Percentiles rank a stretch among this genome's conserved stretches.
phyloP scores from a whole-genome alignment of 2,113 vertebrate species.

The Cavia aperea region DNA sequence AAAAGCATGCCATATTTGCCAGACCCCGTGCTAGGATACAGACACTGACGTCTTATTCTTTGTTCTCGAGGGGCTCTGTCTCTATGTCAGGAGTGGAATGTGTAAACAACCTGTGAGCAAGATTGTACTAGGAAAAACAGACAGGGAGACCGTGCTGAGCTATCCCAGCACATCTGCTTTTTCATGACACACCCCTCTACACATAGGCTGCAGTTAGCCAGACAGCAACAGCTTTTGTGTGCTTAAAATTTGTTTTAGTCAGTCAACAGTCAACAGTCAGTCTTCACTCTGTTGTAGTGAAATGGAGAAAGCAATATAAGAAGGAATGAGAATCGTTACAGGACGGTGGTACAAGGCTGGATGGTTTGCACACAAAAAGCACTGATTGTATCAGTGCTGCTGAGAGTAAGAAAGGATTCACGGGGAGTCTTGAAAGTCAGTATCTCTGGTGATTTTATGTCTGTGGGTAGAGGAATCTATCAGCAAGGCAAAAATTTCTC shows the following conservation, averaged over 20 bases:
- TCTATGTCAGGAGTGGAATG: not conserved
- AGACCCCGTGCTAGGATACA: not conserved
- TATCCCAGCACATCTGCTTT: accelerated
- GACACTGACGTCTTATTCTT: too few relatives aligned
- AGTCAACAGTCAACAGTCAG: not conserved
- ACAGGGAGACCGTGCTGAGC: not conserved
- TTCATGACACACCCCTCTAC: not conserved
- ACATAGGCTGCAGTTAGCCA: not conserved
- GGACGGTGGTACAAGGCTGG: not conserved
- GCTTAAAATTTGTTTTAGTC: not conserved
- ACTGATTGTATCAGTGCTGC: accelerated
- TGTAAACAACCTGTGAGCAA: not conserved
- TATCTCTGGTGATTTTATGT: not conserved
- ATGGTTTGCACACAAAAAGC: not conserved
- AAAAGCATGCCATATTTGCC: not conserved
- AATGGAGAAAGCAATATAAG: not conserved
- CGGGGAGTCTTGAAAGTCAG: not conserved
- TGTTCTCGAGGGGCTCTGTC: not conserved
- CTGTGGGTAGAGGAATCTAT: too few relatives aligned
- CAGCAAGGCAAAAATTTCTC: not conserved
- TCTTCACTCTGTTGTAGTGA: not conserved
- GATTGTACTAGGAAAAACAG: too few relatives aligned
- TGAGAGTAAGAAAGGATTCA: not conserved
- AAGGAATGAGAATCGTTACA: not conserved
- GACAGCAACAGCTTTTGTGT: not conserved